phyloP scores from a whole-genome alignment of 2,113 vertebrate species.

The Athene noctua region DNA sequence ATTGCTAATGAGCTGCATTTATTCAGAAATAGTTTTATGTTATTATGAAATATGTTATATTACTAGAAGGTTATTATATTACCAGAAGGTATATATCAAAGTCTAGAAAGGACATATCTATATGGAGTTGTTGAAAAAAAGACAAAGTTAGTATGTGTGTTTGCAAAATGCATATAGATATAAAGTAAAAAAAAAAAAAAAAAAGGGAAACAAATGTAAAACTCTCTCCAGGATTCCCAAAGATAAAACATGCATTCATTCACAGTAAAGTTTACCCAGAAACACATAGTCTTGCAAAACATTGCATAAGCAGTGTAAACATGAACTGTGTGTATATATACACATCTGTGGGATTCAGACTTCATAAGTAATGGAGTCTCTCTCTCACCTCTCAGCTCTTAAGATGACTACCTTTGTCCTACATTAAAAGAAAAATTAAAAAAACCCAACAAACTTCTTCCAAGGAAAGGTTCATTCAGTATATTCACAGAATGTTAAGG shows the following conservation, averaged over 20 bases:
- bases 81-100: background rate
- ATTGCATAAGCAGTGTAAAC: background rate
- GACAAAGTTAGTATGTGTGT: background rate
- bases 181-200: background rate
- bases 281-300: background rate
- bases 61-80: background rate
- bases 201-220: background rate
- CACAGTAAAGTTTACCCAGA: background rate
- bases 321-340: background rate
- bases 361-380: background rate
- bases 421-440: background rate
- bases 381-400: background rate
- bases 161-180: background rate
- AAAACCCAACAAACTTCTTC: background rate
- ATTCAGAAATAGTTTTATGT: background rate
- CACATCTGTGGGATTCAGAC: background rate
- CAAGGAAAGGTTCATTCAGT: slow-evolving; percentile 23
- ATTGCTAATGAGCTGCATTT: background rate
- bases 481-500: background rate
- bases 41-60: background rate
- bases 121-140: too few species aligned
- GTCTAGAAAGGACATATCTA: background rate
- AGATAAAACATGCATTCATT: background rate
- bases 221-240: background rate
- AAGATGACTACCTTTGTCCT: background rate